Evolutionary conservation across 2,797 vertebrate genomes (phyloP).

Genomic region (Gambusia yucatana): DNA sequence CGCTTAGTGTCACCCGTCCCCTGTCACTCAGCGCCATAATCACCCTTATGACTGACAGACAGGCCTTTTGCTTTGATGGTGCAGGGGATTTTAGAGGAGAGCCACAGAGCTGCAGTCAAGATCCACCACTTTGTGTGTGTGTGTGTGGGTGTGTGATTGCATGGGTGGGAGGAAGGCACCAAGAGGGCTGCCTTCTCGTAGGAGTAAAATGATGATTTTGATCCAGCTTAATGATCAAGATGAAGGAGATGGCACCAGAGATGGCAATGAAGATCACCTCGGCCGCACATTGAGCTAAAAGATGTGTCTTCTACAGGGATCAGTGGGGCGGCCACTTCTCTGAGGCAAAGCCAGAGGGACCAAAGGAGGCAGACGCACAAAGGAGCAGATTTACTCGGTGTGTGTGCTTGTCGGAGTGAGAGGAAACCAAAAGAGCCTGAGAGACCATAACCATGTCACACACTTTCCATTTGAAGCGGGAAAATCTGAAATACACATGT

Average conservation of each 20-base stretch:
- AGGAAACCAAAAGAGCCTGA: conserved; percentile 15
- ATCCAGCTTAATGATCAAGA: conserved; percentile 77
- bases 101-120: conserved; percentile 58
- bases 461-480: conserved; percentile 57
- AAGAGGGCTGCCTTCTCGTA: conserved; percentile 55
- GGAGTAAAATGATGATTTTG: conserved; percentile 57
- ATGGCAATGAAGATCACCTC: conserved; percentile 57
- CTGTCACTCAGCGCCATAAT: conserved; percentile 80
- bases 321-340: conserved; percentile 50
- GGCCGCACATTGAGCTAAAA: conserved; percentile 38
- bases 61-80: conserved; percentile 77
- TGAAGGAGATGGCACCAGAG: conserved; percentile 48
- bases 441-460: conserved; percentile 46
- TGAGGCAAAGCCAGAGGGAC: conserved; percentile 63
- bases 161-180: conserved; percentile 36
- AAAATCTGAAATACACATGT: conserved; percentile 79
- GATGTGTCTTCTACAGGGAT: conserved; percentile 52
- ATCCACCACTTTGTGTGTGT: conserved; percentile 49
- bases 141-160: conserved; percentile 12
- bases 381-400: conserved; percentile 60
- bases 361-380: conserved; percentile 66
- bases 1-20: conserved; percentile 78
- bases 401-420: conserved; percentile 16
- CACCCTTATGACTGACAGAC: conserved; percentile 80
- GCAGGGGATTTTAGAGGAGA: conserved; percentile 72